Evolutionary conservation across 2,888 invertebrate genomes (phyloP).

Genomic region (Macrophya annulata): DNA sequence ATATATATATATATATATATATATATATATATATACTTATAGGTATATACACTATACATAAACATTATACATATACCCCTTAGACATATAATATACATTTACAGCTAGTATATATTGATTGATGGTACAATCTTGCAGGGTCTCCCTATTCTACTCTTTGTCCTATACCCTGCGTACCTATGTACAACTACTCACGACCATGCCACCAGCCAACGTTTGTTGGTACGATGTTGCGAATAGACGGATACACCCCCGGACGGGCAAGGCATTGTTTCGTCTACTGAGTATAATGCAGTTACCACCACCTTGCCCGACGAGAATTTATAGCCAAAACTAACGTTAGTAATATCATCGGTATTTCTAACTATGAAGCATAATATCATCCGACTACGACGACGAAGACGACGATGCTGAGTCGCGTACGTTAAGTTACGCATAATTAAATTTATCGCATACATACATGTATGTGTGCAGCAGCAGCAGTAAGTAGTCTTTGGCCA

Average conservation of each 20-base stretch:
- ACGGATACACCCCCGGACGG: not conserved
- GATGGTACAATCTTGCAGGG: not conserved
- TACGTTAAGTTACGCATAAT: not conserved
- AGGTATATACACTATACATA: no score
- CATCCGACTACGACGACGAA: not conserved
- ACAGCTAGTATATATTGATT: not conserved
- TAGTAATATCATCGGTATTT: constrained; percentile 39
- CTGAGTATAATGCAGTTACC: constrained; percentile 31
- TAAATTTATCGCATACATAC: not conserved
- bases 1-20: no score
- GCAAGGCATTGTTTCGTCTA: constrained; percentile 18
- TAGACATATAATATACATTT: no score
- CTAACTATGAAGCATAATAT: constrained; percentile 26
- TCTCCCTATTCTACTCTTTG: not conserved
- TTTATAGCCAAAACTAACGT: constrained; percentile 35
- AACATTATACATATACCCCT: not conserved
- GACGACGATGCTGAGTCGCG: not conserved
- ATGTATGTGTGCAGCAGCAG: not conserved
- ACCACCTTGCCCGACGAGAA: not conserved
- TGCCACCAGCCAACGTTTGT: not conserved
- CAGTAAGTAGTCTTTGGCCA: not conserved
- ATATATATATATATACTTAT: not conserved
- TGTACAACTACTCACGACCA: not conserved
- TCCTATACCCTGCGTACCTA: not conserved
- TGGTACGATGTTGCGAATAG: not conserved